These are phyloP conservation scores for Emmelina monodactyla DNA, from an alignment of 2,888 invertebrate genomes.

Conservation along the genomic window DNA sequence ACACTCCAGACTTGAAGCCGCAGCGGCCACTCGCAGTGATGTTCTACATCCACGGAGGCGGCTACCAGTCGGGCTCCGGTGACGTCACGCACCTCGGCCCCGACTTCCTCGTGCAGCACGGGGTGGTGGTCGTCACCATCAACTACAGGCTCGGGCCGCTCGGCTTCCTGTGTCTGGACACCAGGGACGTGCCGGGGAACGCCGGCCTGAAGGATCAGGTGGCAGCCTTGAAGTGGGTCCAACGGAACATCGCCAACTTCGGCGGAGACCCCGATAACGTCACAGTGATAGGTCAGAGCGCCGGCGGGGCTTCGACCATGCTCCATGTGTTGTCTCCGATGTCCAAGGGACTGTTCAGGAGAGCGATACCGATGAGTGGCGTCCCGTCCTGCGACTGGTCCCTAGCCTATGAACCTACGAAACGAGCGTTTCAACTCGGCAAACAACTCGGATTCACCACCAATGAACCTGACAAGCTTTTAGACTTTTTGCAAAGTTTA, in stretches of 20 bases:
- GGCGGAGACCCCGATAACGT: slow-evolving; percentile 29
- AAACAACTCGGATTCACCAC: slow-evolving; percentile 22
- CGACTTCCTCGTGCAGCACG: slow-evolving; percentile 57
- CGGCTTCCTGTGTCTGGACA: slow-evolving; percentile 62
- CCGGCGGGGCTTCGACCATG: slow-evolving; percentile 26
- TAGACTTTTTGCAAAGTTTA: slow-evolving; percentile 22
- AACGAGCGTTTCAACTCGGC: slow-evolving; percentile 21
- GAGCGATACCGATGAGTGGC: slow-evolving; percentile 34
- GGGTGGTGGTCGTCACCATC: slow-evolving; percentile 60
- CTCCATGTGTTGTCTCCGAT: slow-evolving; percentile 31
- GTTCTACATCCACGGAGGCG: slow-evolving; percentile 37
- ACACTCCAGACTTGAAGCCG: slow-evolving; percentile 23
- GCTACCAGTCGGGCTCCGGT: slow-evolving; percentile 29
- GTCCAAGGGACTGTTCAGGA: slow-evolving; percentile 32
- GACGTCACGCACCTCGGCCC: slow-evolving; percentile 58
- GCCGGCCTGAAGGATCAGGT: slow-evolving; percentile 55
- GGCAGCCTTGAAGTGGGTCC: slow-evolving; percentile 28
- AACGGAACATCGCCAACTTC: slow-evolving; percentile 26
- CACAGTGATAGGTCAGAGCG: slow-evolving; percentile 33
- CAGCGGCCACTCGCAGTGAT: slow-evolving; percentile 26
- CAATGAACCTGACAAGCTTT: slow-evolving; percentile 19
- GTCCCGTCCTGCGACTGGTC: slow-evolving; percentile 23
- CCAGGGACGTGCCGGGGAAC: slow-evolving; percentile 65
- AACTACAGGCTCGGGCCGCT: slow-evolving; percentile 62
- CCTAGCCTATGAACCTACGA: slow-evolving; percentile 17